Conservation (phyloP, 2,797 vertebrate species). For the Orestias chungarensis region DNA sequence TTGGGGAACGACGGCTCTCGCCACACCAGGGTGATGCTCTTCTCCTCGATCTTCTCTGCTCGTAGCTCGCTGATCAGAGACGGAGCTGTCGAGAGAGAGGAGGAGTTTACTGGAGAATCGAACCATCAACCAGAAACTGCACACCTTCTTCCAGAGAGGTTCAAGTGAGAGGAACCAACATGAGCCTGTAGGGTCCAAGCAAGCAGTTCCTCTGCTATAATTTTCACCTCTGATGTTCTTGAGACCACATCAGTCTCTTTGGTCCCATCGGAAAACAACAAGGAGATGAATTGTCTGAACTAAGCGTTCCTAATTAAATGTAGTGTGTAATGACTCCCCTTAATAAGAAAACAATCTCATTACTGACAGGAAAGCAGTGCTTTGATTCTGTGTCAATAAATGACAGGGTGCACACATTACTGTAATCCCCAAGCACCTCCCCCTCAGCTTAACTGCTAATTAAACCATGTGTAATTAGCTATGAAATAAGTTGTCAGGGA, state of each 20-base stretch:
- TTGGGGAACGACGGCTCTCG: slow-evolving; percentile 80
- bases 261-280: slow-evolving; percentile 19
- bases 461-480: slow-evolving; percentile 51
- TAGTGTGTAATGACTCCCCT: slow-evolving; percentile 15
- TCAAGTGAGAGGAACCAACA: too few species aligned
- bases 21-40: slow-evolving; percentile 90
- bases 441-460: slow-evolving; percentile 51
- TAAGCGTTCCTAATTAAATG: slow-evolving; percentile 25
- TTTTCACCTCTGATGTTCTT: background rate
- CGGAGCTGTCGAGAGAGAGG: slow-evolving; percentile 64
- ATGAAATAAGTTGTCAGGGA: slow-evolving; percentile 51
- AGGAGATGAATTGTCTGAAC: slow-evolving; percentile 19
- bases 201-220: background rate
- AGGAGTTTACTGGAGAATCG: slow-evolving; percentile 7
- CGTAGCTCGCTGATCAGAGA: slow-evolving; percentile 86
- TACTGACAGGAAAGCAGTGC: slow-evolving; percentile 19
- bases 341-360: slow-evolving; percentile 44
- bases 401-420: slow-evolving; percentile 49
- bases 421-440: slow-evolving; percentile 48
- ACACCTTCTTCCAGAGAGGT: too few species aligned
- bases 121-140: too few species aligned
- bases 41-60: slow-evolving; percentile 88
- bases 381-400: slow-evolving; percentile 51
- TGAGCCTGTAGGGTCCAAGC: too few species aligned
- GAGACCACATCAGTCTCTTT: slow-evolving; percentile 20